Evolutionary conservation across 2,797 vertebrate genomes (phyloP), one percentile per base, ranked within the genome.

Genomic region (Dicrostonyx torquatus): DNA sequence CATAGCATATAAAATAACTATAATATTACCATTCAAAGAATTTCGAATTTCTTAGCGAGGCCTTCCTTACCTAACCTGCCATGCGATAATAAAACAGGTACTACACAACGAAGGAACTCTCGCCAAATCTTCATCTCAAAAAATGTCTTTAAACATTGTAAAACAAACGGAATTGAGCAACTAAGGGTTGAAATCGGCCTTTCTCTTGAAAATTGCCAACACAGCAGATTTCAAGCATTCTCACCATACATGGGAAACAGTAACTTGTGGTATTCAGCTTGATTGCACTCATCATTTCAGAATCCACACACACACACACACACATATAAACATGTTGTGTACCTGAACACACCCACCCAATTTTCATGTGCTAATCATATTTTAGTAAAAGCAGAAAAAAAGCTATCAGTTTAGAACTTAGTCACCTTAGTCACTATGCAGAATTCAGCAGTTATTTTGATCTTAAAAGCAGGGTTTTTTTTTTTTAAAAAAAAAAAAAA

Each of bases 1-100:
- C 14, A 53, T 8, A 82, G 14, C 20, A 80, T 37, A 92, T 58
- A 93, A 86, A 82, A 82, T 78, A 86, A n/a, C 31, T 80, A 48
- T 50, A 87, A 84, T 77, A 8, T 34, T 37, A 94, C 34, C 64
- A 89, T 7, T 92, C 50, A 92, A 86, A 22, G 77, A 90, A 90
- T 73, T 53, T 92, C 43, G 72, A 90, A 89, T 73, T 60, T 92
- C 55, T 84, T 68, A 76, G 83, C 60, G 53, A 95, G 43, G 77
- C 55, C n/a, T 84, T 60, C 58, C 58, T 91, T 77, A 91, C 53
- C 45, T 91, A 79, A 83, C 64, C 29, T 85, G n/a, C 48, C 68
- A 92, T 24, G 10, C 80, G 77, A 45, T 89, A 89, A 50, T 45
- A 48, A 53, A 90, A 88, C 22, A 78, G 55, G 83, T 11, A 66